A percentile compares a stretch with the other conserved stretches of the same genome.
Evolutionary conservation across 2,113 vertebrate species (phyloP).

Genomic region (Mandrillus leucophaeus): DNA sequence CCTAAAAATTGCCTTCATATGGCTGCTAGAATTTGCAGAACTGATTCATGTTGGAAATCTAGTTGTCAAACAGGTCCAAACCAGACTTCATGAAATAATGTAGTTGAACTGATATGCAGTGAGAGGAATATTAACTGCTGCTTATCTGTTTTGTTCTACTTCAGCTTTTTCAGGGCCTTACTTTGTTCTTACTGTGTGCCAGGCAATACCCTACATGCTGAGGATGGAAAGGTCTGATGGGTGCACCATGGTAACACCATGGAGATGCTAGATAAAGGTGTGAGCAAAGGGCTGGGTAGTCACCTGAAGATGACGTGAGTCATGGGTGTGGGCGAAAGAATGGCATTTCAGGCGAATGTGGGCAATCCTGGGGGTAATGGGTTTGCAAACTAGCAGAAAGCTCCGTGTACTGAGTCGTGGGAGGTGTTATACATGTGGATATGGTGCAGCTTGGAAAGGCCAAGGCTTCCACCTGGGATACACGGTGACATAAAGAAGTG

Average conservation of each 20-base stretch:
- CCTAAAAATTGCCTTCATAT: slow-evolving; percentile 50
- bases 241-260: accelerated
- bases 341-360: background rate
- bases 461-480: background rate
- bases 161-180: slow-evolving; percentile 37
- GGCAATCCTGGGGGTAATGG: background rate
- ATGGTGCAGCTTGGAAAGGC: background rate
- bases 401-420: background rate
- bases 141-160: slow-evolving; percentile 15
- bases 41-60: slow-evolving; percentile 45
- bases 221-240: background rate
- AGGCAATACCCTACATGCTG: background rate
- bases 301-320: background rate
- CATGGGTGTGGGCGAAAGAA: background rate
- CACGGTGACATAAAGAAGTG: background rate
- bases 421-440: background rate
- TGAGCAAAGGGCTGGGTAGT: background rate
- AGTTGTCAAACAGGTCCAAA: slow-evolving; percentile 68
- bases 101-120: slow-evolving; percentile 6
- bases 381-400: background rate
- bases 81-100: slow-evolving; percentile 54
- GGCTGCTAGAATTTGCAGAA: slow-evolving; percentile 37
- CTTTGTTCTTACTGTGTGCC: background rate
- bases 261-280: background rate
- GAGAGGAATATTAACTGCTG: slow-evolving; percentile 45